Percentiles rank a stretch among this genome's conserved stretches.
phyloP scores from a whole-genome alignment of 2,113 vertebrate species.

The Pica pica region DNA sequence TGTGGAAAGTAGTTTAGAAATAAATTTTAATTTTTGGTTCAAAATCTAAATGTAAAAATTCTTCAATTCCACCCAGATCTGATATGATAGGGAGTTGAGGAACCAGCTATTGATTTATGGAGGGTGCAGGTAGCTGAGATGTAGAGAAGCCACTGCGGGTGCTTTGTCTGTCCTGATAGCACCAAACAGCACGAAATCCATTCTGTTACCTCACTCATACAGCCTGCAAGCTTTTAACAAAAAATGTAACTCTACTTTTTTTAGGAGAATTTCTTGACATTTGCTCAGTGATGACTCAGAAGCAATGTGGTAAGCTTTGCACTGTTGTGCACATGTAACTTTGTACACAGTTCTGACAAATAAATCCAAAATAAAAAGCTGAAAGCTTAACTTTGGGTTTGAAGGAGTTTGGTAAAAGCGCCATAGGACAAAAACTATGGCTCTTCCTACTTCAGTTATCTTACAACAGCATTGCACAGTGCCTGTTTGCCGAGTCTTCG shows the following conservation, averaged over 20 bases:
- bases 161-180: not conserved
- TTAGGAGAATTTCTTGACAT: not conserved
- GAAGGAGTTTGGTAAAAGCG: not conserved
- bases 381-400: not conserved
- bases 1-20: not conserved
- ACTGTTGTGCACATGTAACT: not conserved
- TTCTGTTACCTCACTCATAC: not conserved
- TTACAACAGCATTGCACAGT: not conserved
- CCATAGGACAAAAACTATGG: not conserved
- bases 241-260: not conserved
- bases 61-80: not conserved
- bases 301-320: not conserved
- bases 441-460: not conserved
- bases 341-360: not conserved
- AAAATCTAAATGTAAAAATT: not conserved
- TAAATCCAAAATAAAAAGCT: not conserved
- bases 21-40: not conserved
- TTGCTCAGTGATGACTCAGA: not conserved
- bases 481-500: not conserved
- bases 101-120: not conserved
- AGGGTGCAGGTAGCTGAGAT: not conserved
- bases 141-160: not conserved
- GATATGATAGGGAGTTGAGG: not conserved
- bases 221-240: not conserved
- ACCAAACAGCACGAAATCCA: not conserved